Base-by-base conservation (phyloP, 2,797 vertebrate species). In the Morelia viridis region DNA sequence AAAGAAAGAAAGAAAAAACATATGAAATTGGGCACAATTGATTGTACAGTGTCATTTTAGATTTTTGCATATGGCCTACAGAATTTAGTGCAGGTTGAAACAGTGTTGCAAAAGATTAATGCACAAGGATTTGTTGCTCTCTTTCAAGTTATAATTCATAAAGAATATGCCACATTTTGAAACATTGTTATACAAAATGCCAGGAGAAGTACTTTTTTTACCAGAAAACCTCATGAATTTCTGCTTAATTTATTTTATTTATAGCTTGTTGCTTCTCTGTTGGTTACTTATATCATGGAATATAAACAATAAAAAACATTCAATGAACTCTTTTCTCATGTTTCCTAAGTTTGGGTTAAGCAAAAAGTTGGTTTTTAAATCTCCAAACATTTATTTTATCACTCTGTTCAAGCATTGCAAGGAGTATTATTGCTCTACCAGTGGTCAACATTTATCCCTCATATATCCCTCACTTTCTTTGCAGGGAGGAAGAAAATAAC, bases 1-100 rank as follows among this genome's bases (percentile, higher is more conserved):
- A 92, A 94, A 94, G 11, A 60, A 87, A 80, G 41, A 46, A 80
- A 46, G 4, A 46, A 80, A 80, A 80, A 46, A 80, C 10, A 80
- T 64, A 4, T 0, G 13, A 58, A 91, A 58, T 41, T 13, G 11
- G n/a, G 31, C 17, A 28, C 13, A 71, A 41, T 26, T 46, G 41
- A 8, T 11, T 86, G 53, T 53, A 86, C 22, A 68, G 3, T 31
- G 50, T 53, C 57, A 24, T 64, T 65, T 22, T 91, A 15, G 1
- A 53, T 24, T 22, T 26, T 57, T 60, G 56, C 13, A 50, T 11
- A 31, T 22, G 31, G 35, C 5, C 57, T 68, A 31, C 7, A 50
- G 6, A 61, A 87, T 80, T 19, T 2, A 76, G 12, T 8, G 24
- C 24, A 24, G 50, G 46, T 24, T 64, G 60, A 64, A 85, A 4